Percentiles rank a stretch among this genome's conserved stretches.
These are phyloP conservation scores for Calyptomena viridis DNA, from an alignment of 2,113 vertebrate species.

Conservation along the genomic window DNA sequence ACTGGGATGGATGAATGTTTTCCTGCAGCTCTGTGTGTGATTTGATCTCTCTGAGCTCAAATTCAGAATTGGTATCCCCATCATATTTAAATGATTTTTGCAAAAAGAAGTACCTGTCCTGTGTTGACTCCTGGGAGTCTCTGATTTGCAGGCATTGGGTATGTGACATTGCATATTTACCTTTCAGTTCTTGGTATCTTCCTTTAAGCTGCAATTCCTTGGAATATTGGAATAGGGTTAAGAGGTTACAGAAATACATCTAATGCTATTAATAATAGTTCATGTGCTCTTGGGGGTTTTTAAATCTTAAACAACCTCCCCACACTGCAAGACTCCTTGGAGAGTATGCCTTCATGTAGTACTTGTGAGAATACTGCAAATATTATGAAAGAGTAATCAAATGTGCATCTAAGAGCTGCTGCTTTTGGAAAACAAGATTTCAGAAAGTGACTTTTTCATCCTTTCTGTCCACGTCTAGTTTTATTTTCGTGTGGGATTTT, in stretches of 20 bases:
- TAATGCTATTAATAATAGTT: background rate
- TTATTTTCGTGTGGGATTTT: background rate
- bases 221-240: background rate
- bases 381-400: background rate
- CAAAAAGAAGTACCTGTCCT: background rate
- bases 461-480: background rate
- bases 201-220: background rate
- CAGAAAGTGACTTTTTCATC: background rate
- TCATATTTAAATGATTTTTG: background rate
- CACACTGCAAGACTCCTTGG: background rate
- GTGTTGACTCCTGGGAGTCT: background rate
- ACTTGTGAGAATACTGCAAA: background rate
- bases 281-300: background rate
- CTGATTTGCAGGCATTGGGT: background rate
- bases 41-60: background rate
- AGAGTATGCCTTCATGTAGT: background rate
- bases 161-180: background rate
- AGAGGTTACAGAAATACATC: background rate
- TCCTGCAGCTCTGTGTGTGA: background rate
- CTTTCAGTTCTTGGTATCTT: background rate
- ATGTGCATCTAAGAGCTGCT: background rate
- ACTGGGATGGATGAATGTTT: constrained; percentile 19
- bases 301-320: background rate
- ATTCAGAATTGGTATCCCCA: background rate
- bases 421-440: constrained; percentile 2